Evolutionary conservation across 2,113 vertebrate species (phyloP), one percentile per base, ranked within the genome.

Genomic region (Paedocypris sp.): DNA sequence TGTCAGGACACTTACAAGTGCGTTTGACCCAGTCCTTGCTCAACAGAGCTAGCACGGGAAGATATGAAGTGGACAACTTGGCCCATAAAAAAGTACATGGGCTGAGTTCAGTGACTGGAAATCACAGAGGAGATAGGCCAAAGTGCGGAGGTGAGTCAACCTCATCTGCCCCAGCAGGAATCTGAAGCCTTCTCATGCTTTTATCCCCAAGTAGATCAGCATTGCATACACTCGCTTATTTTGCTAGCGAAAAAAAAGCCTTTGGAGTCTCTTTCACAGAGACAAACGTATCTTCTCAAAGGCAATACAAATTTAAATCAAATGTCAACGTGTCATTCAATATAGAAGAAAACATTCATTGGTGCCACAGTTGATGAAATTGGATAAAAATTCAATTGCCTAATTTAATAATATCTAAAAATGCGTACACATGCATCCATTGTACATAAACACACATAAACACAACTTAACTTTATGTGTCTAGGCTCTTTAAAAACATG

Each of bases 21-120:
- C 62, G 36, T 31, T 13, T 12, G 48, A 45, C 60, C 42, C 64
- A 56, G 25, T 32, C 48, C 46, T 38, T 33, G 58, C 41, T 33
- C 36, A 23, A 50, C 5, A 38, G 32, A 16, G 31, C 38, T 20
- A 47, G 51, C 5, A 9, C 47, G 38, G 19, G 26, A 65, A 53
- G 43, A 48, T 16, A 38, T 9, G 42, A 47, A 54, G 49, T 33
- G 57, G 33, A 62, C 33, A 50, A 46, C 60, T 60, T 64, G 54
- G 53, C 48, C 69, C 59, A 54, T 47, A 38, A 69, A 71, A n/a
- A 71, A 66, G 58, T 61, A 60, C 58, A 69, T 31, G 47, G 45
- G 22, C 47, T 56, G 43, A 50, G 58, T 61, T 64, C 56, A 70
- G 16, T 70, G 67, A 75, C 67, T 69, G 73, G 66, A 68, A 67